Conservation (phyloP, 2,113 vertebrate genomes). For the Lophius piscatorius region DNA sequence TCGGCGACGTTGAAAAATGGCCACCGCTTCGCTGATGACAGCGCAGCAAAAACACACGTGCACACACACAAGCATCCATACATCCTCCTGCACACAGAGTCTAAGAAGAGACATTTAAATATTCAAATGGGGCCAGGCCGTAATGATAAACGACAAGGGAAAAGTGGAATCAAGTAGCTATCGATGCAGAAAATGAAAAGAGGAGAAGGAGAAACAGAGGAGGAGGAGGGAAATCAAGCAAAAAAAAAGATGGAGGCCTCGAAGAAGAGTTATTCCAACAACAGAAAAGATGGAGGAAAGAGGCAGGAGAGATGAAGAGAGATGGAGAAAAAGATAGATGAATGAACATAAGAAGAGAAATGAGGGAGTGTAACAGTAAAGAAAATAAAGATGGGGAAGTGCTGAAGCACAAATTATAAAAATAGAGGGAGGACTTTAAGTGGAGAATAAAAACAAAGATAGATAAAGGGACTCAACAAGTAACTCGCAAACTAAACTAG, state of each 20-base stretch:
- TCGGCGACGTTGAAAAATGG: constrained; percentile 80
- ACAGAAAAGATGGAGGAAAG: constrained; percentile 12
- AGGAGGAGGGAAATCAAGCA: constrained; percentile 40
- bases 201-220: constrained; percentile 58
- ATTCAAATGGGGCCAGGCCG: constrained; percentile 77
- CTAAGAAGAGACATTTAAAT: constrained; percentile 79
- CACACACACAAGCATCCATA: constrained; percentile 1
- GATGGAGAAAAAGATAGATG: constrained; percentile 14
- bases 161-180: constrained; percentile 83
- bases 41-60: constrained; percentile 70
- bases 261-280: constrained; percentile 35
- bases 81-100: constrained; percentile 8
- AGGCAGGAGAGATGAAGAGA: constrained; percentile 19
- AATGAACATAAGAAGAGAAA: background rate
- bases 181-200: constrained; percentile 86
- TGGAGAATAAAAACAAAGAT: background rate
- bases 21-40: constrained; percentile 74
- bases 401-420: too few species aligned
- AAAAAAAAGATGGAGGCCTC: constrained; percentile 24
- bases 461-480: background rate
- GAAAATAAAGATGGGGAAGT: constrained; percentile 12
- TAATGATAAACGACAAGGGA: constrained; percentile 85
- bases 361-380: constrained; percentile 17
- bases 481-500: background rate
- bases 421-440: too few species aligned